Evolutionary conservation across 2,797 vertebrate species (phyloP), one percentile per base, ranked within the genome.

Genomic region (Liparis tanakae): DNA sequence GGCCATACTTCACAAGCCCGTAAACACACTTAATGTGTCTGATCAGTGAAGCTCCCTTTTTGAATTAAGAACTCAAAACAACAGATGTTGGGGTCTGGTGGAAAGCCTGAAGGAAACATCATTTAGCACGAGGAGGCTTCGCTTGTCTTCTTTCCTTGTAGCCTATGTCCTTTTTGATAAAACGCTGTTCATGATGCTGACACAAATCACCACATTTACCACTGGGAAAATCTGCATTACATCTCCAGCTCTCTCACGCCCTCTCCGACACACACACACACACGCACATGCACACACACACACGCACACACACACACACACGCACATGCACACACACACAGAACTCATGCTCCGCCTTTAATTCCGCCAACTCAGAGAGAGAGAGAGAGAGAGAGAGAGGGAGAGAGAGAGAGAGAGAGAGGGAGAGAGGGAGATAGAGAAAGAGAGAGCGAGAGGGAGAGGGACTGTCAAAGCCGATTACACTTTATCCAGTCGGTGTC

Each of bases 391-490:
- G 39, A 41, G 79, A 82, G 82, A 66, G 62, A 67, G 72, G 82
- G 87, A 88, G 86, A 74, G 83, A 88, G 82, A 72, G 14, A 22
- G 57, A 3, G 57, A 10, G 91, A 81, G 82, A 66, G 62, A 67
- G 72, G 82, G 87, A 88, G 86, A 74, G n/a, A 76, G 85, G 88
- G 82, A 20, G 48, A 50, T 18, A 12, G 13, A n/a, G 34, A 2
- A 18, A n/a, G 30, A 3, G 39, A 41, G 79, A 82, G 82, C 64
- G 62, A 67, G 72, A 83, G 87, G 88, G 86, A 74, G 57, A 3
- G 57, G 13, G 91, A 81, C 85, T 92, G 91, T 93, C 89, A 94
- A 96, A 97, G 95, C 96, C 88, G 95, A 94, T 97, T 96, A 96
- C 82, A 82, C 90, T 91, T 94, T 83, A 93, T 92, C 92, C 84